These are phyloP conservation scores for Erethizon dorsatum DNA, from an alignment of 2,797 vertebrate species.

Conservation along the genomic window DNA sequence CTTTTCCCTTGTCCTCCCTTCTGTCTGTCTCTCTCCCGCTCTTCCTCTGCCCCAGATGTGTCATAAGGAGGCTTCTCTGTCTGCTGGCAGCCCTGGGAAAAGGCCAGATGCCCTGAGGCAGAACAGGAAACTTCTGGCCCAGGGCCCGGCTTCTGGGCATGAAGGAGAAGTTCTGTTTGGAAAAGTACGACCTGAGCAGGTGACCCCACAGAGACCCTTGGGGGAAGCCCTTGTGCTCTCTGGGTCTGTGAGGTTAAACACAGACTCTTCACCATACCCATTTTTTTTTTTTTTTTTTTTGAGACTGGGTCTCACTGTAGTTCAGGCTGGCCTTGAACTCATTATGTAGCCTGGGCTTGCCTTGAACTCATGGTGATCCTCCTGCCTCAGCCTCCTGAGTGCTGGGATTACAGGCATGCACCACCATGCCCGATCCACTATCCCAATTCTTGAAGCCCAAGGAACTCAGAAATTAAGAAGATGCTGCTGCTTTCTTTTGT, in stretches of 20 bases:
- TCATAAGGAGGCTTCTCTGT: not conserved
- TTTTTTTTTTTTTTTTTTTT: not conserved
- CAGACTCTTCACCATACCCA: not conserved
- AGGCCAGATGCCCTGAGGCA: not conserved
- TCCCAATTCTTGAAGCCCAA: not conserved
- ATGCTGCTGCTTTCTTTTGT: not conserved
- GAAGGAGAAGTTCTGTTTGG: slow-evolving; percentile 45
- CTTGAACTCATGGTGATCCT: too few relatives aligned
- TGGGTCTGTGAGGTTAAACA: not conserved
- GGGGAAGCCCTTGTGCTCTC: not conserved
- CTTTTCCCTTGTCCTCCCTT: not conserved
- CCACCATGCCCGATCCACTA: not conserved
- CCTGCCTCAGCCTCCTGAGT: too few relatives aligned
- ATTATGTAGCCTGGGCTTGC: too few relatives aligned
- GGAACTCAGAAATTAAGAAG: not conserved
- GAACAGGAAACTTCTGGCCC: not conserved
- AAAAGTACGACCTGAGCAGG: slow-evolving; percentile 52
- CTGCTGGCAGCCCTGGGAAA: not conserved
- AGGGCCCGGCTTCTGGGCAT: not conserved
- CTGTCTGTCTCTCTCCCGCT: not conserved
- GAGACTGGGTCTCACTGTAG: too few relatives aligned
- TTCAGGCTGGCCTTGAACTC: too few relatives aligned
- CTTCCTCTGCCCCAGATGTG: not conserved
- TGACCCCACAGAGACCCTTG: not conserved
- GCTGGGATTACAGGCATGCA: too few relatives aligned